Evolutionary conservation across 2,797 vertebrate genomes (phyloP), one percentile per base, ranked within the genome.

Genomic region (Hydrolagus colliei): DNA sequence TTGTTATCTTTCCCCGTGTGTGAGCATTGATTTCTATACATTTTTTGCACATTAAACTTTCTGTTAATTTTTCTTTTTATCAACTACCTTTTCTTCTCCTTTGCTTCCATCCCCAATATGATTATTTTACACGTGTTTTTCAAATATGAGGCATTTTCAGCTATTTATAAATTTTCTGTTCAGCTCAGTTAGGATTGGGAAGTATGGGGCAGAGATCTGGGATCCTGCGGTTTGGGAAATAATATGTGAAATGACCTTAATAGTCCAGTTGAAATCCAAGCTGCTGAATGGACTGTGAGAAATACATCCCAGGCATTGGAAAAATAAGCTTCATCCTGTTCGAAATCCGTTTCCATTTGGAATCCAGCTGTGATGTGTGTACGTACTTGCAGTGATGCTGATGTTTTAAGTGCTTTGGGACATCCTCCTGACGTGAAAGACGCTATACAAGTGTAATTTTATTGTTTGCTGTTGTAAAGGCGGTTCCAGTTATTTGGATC

Each of bases 191-290:
- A 52, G 41, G 41, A 52, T 3, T 6, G 6, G 41, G 41, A 52
- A 52, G 6, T 52, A 52, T 52, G 41, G 65, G 27, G 10, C 65
- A 71, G 79, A 84, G 79, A 1, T 59, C 61, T 77, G 75, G 5
- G 41, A 59, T 20, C 18, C 41, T 77, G 75, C 27, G 10, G 32
- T 68, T 63, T 35, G 20, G 11, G 32, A 80, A 80, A 22, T 67
- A 67, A 14, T 67, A 84, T 71, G 79, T 71, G 18, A 68, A 84
- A 68, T 80, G 61, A 63, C 22, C 22, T 80, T 67, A 65, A 65
- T 80, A 84, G 65, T 35, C 27, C 20, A 32, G 20, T 82, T 68
- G 79, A 9, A 82, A 82, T 68, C 11, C 71, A 35, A 68, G 62
- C 71, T 18, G 35, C 1, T 18, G n/a, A 84, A 84, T 67, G 41